These are phyloP conservation scores for Drymodes brunneopygia DNA, from an alignment of 2,113 vertebrate species.

Conservation along the genomic window DNA sequence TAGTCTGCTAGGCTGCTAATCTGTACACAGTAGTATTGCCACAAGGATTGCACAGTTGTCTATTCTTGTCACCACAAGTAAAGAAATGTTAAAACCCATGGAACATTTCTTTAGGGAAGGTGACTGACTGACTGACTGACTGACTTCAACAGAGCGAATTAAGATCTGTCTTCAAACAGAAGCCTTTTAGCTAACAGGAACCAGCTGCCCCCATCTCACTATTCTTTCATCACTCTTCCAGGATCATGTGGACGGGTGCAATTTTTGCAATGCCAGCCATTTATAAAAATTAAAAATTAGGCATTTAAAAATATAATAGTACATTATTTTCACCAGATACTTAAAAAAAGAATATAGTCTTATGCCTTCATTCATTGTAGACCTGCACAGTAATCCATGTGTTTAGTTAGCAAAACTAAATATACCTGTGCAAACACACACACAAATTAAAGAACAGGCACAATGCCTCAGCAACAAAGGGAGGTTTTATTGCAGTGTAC, in stretches of 20 bases:
- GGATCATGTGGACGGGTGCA: neutral
- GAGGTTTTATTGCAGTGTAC: neutral
- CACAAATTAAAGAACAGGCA: neutral
- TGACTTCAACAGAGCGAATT: neutral
- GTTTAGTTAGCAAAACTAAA: neutral
- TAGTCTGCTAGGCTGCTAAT: neutral
- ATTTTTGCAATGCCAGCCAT: neutral
- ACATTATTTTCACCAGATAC: neutral
- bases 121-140: neutral
- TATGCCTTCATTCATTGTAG: neutral
- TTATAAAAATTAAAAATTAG: neutral
- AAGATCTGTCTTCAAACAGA: neutral
- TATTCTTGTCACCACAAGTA: neutral
- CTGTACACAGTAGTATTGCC: neutral
- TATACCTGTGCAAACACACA: neutral
- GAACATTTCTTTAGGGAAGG: neutral
- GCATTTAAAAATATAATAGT: neutral
- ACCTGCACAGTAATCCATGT: neutral
- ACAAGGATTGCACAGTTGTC: neutral
- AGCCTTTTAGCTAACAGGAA: neutral
- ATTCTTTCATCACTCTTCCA: neutral
- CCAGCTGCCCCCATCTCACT: neutral
- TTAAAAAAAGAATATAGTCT: neutral
- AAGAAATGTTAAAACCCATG: neutral
- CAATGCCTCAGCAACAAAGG: neutral